These are phyloP conservation scores for Siniperca knerii DNA, from an alignment of 2,113 vertebrate genomes.

Conservation along the genomic window DNA sequence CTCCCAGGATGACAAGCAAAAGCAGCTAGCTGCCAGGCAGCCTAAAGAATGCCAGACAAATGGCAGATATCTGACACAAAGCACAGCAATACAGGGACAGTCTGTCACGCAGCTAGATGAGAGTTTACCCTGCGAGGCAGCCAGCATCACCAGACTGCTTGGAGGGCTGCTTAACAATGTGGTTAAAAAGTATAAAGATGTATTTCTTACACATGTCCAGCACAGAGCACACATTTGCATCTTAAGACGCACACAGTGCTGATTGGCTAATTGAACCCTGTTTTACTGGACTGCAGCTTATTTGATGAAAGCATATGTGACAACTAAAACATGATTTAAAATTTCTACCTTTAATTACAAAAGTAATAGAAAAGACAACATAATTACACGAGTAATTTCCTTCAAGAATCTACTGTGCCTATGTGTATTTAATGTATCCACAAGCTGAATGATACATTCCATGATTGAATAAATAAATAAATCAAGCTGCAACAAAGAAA, in stretches of 20 bases:
- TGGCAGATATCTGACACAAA: conserved; percentile 63
- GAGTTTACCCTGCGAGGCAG: conserved; percentile 52
- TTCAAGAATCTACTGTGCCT: neutral
- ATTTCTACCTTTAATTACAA: neutral
- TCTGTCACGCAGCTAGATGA: conserved; percentile 56
- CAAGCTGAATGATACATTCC: conserved; percentile 3
- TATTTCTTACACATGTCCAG: conserved; percentile 15
- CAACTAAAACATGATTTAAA: neutral
- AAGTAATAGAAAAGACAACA: neutral
- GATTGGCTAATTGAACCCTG: conserved; percentile 3
- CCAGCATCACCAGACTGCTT: conserved; percentile 45
- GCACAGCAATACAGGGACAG: conserved; percentile 58
- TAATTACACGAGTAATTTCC: neutral
- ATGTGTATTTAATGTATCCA: conserved; percentile 20
- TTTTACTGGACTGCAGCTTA: neutral
- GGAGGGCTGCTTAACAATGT: conserved; percentile 36
- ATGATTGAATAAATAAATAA: conserved; percentile 31
- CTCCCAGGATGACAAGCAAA: conserved; percentile 51
- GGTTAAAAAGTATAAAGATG: conserved; percentile 17
- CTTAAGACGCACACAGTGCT: neutral
- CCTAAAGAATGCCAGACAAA: conserved; percentile 65
- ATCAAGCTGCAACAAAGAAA: conserved; percentile 26
- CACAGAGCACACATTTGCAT: conserved; percentile 4
- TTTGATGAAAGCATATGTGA: neutral
- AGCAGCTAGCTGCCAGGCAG: conserved; percentile 59